Base-by-base conservation (phyloP, 2,797 vertebrate genomes). In the Leptatherina wallacei region DNA sequence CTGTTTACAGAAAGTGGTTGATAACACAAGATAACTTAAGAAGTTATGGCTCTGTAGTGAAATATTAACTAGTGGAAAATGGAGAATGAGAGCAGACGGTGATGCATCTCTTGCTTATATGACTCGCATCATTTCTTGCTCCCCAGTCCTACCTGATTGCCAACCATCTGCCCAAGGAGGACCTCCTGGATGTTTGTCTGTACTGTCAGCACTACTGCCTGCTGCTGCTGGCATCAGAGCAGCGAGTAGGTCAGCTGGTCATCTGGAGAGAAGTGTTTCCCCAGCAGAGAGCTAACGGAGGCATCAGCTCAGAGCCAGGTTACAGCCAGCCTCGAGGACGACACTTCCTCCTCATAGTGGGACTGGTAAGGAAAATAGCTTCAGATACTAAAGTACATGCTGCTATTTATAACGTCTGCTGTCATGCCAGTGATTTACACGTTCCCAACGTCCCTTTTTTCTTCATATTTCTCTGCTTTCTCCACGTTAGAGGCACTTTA, bases 231-330 rank as follows among this genome's bases (percentile, higher is more conserved):
- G 95, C 95, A 6, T 94, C 96, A 0, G 96, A 95, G 75, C 95
- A 95, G 85, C 94, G 94, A 3, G 93, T 98, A 49, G 95, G 95
- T 33, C 98, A 98, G 90, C 85, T 99, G 79, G 95, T 99, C 85
- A 90, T 99, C 73, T 99, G 98, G 98, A 90, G 97, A 82, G 97
- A 99, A 84, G 96, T 98, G 33, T 99, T 98, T 81, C 97, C 96
- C 6, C 92, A 88, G 29, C 90, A 94, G 71, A 95, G 95, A 40
- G 87, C 94, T 2, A 88, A 88, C 10, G 0, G 4, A 22, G 42
- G 56, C 51, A 3, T 47, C 44, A 3, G 42, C 72, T 1, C 47
- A 0, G 29, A 70, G 0, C 58, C 82, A 0, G 82, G 71, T 61
- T 93, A 86, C 91, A 67, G 47, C 32, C 89, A 85, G 69, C 94